phyloP scores from a whole-genome alignment of 2,113 vertebrate species.

The Sarotherodon lohbergeri region DNA sequence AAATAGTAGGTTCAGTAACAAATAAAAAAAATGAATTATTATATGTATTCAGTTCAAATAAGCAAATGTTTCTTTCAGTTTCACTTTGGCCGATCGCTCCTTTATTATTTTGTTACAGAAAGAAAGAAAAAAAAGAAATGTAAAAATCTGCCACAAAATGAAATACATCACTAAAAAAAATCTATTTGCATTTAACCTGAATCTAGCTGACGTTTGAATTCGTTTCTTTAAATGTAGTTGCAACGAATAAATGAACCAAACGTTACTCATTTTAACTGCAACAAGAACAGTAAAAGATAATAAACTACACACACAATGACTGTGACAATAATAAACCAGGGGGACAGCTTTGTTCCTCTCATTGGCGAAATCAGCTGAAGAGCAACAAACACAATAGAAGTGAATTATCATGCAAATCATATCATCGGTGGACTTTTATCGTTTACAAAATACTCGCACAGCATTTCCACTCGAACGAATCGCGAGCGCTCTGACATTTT shows the following conservation, averaged over 20 bases:
- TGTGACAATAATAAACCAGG: background rate
- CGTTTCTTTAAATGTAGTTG: background rate
- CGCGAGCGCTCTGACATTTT: background rate
- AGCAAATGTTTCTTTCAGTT: background rate
- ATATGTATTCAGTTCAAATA: background rate
- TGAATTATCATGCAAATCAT: constrained; percentile 8
- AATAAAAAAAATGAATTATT: background rate
- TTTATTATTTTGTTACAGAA: background rate
- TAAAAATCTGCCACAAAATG: background rate
- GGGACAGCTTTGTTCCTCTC: background rate
- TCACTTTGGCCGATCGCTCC: background rate
- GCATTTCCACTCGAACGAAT: background rate
- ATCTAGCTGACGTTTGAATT: background rate
- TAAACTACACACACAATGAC: background rate
- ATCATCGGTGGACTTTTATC: background rate
- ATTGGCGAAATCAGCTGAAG: background rate
- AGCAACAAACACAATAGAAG: background rate
- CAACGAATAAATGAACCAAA: background rate
- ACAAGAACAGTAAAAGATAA: background rate
- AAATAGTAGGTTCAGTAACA: background rate
- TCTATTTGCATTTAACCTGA: background rate
- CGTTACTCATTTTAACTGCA: background rate
- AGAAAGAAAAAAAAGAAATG: background rate
- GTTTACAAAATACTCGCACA: background rate
- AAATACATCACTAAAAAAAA: background rate